Evolutionary conservation across 2,113 vertebrate species (phyloP).

Genomic region (Sula dactylatra): DNA sequence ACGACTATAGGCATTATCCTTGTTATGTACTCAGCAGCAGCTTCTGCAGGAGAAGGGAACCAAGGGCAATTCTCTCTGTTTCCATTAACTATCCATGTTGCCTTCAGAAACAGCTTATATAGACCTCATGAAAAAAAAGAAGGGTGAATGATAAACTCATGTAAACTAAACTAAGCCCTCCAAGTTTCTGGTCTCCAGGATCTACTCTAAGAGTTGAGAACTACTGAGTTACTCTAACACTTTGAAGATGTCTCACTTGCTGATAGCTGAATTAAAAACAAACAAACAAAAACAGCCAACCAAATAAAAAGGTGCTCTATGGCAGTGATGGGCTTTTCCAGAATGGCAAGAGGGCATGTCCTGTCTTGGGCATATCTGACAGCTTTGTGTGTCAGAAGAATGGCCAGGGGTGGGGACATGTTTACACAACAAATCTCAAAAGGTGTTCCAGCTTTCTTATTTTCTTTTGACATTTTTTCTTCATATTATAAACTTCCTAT

Average conservation of each 20-base stretch:
- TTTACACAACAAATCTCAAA: not conserved
- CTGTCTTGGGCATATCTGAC: not conserved
- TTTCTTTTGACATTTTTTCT: not conserved
- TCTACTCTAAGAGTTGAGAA: not conserved
- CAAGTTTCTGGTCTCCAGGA: not conserved
- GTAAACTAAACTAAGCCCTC: not conserved
- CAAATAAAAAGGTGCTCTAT: not conserved
- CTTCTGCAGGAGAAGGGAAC: not conserved
- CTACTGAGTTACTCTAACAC: not conserved
- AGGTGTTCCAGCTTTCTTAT: not conserved
- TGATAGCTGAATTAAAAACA: not conserved
- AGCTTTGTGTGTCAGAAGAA: not conserved
- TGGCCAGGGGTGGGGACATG: accelerated
- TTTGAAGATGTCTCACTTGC: not conserved
- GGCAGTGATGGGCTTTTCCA: not conserved
- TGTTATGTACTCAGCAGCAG: not conserved
- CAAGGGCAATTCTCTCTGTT: not conserved
- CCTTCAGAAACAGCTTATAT: not conserved
- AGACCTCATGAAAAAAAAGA: not conserved
- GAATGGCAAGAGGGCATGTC: not conserved
- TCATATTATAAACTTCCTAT: not conserved
- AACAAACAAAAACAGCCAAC: not conserved
- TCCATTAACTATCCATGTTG: not conserved
- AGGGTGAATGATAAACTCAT: not conserved
- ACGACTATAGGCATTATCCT: not conserved